Conservation (phyloP, 2,113 vertebrate genomes). For the Tragelaphus strepsiceros region DNA sequence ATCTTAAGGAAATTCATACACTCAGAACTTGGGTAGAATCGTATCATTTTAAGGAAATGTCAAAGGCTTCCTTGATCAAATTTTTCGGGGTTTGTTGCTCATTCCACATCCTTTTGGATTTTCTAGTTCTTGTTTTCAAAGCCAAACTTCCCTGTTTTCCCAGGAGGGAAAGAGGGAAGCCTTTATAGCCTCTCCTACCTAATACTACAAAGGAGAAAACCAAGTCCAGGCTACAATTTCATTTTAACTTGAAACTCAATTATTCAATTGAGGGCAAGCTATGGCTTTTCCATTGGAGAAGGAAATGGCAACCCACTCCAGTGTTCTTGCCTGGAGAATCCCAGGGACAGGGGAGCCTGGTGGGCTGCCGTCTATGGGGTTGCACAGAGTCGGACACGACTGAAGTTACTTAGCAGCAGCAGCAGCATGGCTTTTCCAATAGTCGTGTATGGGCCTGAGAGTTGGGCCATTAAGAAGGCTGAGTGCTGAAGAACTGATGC, state of each 20-base stretch:
- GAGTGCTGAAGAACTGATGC: neutral
- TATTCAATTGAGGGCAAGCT: neutral
- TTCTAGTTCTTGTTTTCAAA: constrained; percentile 5
- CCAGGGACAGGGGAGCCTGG: no score
- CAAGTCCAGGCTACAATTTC: neutral
- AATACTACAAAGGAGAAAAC: neutral
- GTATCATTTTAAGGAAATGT: neutral
- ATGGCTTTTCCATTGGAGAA: neutral
- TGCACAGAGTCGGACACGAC: no score
- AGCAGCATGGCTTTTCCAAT: neutral
- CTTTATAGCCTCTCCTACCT: neutral
- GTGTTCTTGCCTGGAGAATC: no score
- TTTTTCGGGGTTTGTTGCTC: neutral
- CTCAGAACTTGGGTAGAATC: neutral
- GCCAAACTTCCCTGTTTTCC: neutral
- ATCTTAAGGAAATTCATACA: neutral
- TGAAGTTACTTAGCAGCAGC: no score
- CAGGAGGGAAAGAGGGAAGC: neutral
- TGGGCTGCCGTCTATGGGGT: no score
- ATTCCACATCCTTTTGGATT: neutral
- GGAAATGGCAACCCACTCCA: no score
- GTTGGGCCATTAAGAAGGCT: neutral
- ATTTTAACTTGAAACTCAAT: neutral
- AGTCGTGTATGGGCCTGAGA: neutral
- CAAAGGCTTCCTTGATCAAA: neutral